Evolutionary conservation across 1,140 invertebrate genomes (phyloP).

Genomic region (Stenopsyche tienmushanensis): DNA sequence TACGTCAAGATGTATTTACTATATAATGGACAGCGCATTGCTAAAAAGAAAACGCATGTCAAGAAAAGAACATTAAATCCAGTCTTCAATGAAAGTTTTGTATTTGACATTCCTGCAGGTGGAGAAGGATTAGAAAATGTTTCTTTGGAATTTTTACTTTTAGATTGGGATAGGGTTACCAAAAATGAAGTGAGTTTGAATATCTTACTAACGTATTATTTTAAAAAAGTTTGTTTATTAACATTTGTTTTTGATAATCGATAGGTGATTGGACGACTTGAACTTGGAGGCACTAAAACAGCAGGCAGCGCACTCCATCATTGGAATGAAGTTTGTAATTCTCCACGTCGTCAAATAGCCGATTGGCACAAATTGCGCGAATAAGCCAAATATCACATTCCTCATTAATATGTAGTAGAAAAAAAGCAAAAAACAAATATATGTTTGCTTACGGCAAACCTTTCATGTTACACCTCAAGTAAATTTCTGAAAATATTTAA

Average conservation of each 20-base stretch:
- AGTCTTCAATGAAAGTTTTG: slow-evolving; percentile 97
- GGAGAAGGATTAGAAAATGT: slow-evolving; percentile 75
- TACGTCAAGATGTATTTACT: slow-evolving; percentile 97
- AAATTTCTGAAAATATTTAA: slow-evolving; percentile 9
- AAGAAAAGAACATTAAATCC: slow-evolving; percentile 97
- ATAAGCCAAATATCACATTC: slow-evolving; percentile 48
- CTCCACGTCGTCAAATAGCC: slow-evolving; percentile 94
- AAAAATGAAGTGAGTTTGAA: slow-evolving; percentile 91
- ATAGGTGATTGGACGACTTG: slow-evolving; percentile 90
- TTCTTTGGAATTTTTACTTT: slow-evolving; percentile 87
- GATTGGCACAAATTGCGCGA: slow-evolving; percentile 97
- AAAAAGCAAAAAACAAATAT: slow-evolving; percentile 10
- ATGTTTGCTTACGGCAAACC: slow-evolving; percentile 24
- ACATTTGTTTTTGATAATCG: not conserved
- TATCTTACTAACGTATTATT: not conserved
- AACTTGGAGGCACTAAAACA: slow-evolving; percentile 80
- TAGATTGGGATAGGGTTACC: slow-evolving; percentile 96
- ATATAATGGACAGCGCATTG: slow-evolving; percentile 94
- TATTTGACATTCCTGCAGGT: slow-evolving; percentile 75
- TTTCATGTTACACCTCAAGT: not conserved
- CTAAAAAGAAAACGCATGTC: slow-evolving; percentile 99
- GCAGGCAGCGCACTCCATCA: slow-evolving; percentile 83
- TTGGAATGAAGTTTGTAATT: slow-evolving; percentile 95
- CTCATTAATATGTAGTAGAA: slow-evolving; percentile 14
- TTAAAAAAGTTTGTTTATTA: not conserved